phyloP scores from a whole-genome alignment of 2,797 vertebrate genomes.

The Pipistrellus pygmaeus region DNA sequence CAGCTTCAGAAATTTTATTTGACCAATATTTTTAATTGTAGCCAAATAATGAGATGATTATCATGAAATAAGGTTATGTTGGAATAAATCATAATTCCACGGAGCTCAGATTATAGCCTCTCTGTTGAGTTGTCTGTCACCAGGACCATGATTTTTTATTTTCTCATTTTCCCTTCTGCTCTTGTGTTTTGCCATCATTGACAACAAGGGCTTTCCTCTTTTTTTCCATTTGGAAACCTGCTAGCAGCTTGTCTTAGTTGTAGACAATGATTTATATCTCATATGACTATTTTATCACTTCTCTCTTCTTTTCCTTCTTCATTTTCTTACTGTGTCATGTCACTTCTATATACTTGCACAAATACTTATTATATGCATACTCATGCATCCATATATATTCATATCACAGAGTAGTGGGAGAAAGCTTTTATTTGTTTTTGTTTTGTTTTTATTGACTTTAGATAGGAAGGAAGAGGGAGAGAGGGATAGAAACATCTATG shows the following conservation, averaged over 20 bases:
- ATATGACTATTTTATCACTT: not conserved
- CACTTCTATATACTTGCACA: not conserved
- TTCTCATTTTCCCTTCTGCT: not conserved
- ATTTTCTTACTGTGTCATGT: not conserved
- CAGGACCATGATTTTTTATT: not conserved
- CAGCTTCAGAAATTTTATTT: constrained; percentile 47
- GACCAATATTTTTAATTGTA: constrained; percentile 55
- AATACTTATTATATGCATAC: not conserved
- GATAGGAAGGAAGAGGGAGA: no score
- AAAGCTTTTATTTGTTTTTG: not conserved
- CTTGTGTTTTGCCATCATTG: not conserved
- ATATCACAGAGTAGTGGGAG: not conserved
- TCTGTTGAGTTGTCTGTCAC: not conserved
- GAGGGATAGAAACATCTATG: no score
- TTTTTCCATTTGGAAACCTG: constrained; percentile 34
- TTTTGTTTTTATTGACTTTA: no score
- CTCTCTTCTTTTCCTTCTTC: constrained; percentile 24
- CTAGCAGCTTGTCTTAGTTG: not conserved
- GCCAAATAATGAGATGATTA: constrained; percentile 44
- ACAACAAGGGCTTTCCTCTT: not conserved
- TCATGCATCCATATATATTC: no score
- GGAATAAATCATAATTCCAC: not conserved
- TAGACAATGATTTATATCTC: not conserved
- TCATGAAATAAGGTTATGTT: constrained; percentile 33
- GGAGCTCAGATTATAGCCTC: constrained; percentile 7